Evolutionary conservation across 2,888 invertebrate genomes (phyloP).

Genomic region (Hydriomena furcata): DNA sequence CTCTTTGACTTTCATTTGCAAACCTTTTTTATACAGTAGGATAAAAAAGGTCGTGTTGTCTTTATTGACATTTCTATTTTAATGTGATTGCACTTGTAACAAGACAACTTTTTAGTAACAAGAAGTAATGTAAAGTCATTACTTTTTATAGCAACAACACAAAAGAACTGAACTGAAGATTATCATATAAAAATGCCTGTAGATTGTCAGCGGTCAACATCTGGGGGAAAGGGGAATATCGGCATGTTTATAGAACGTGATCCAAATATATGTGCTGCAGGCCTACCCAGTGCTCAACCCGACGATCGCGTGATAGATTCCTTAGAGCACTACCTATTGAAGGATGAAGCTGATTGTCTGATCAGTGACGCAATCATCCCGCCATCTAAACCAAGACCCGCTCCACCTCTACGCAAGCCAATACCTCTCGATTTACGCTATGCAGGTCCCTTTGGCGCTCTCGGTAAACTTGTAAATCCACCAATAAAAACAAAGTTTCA

Average conservation of each 20-base stretch:
- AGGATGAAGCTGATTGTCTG: slow-evolving; percentile 68
- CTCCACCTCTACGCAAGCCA: slow-evolving; percentile 58
- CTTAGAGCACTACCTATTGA: slow-evolving; percentile 61
- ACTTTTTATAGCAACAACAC: no score
- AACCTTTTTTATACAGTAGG: no score
- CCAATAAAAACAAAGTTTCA: slow-evolving; percentile 64
- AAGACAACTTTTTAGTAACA: no score
- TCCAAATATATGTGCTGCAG: slow-evolving; percentile 67
- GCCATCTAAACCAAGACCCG: slow-evolving; percentile 48
- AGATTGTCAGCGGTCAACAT: slow-evolving; percentile 56
- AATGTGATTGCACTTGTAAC: no score
- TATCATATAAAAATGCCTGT: slow-evolving; percentile 50
- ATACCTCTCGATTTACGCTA: slow-evolving; percentile 54
- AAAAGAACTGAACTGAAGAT: no score
- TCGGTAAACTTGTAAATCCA: slow-evolving; percentile 56
- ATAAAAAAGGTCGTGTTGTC: no score
- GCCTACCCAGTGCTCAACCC: slow-evolving; percentile 61
- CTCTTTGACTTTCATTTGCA: no score
- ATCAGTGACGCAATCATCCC: slow-evolving; percentile 64
- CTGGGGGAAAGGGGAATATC: slow-evolving; percentile 69
- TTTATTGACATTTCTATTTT: no score
- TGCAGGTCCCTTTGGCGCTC: slow-evolving; percentile 52
- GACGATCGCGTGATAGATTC: slow-evolving; percentile 50
- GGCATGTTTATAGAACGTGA: slow-evolving; percentile 67
- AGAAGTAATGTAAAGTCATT: no score